A percentile compares a stretch with the other conserved stretches of the same genome.
Evolutionary conservation across 2,113 vertebrate genomes (phyloP).

Genomic region (Chunga burmeisteri): DNA sequence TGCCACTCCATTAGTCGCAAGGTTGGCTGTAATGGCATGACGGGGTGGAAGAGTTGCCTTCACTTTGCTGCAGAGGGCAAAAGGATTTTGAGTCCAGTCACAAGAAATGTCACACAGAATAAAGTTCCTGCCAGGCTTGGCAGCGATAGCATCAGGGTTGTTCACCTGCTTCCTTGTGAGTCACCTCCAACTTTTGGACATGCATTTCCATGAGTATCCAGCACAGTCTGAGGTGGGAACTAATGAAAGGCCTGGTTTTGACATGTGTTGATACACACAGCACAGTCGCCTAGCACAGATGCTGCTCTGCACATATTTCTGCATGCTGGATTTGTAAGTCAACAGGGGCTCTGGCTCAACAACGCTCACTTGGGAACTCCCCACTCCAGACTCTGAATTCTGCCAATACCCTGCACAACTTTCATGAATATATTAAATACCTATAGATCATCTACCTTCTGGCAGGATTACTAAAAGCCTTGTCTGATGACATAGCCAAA

Average conservation of each 20-base stretch:
- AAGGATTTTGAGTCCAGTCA: background rate
- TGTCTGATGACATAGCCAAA: conserved; percentile 5
- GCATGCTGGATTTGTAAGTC: background rate
- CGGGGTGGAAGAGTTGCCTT: background rate
- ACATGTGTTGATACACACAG: conserved; percentile 5
- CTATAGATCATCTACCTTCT: conserved; percentile 43
- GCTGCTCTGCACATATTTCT: background rate
- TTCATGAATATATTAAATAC: conserved; percentile 56
- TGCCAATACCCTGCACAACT: background rate
- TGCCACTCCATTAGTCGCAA: background rate
- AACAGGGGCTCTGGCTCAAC: background rate
- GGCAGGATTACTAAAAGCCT: conserved; percentile 42
- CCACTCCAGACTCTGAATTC: conserved; percentile 5
- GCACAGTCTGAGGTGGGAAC: conserved; percentile 6
- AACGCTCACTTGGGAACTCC: background rate
- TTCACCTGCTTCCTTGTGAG: conserved; percentile 11
- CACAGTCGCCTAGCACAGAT: background rate
- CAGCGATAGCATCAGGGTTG: background rate
- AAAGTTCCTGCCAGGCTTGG: background rate
- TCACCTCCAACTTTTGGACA: background rate
- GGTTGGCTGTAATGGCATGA: background rate
- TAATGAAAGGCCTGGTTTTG: conserved; percentile 2
- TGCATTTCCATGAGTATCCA: background rate
- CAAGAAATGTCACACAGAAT: background rate
- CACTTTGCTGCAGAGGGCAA: background rate